These are phyloP conservation scores for Sarcophaga subvicina DNA, from an alignment of 2,888 invertebrate genomes.

Conservation along the genomic window DNA sequence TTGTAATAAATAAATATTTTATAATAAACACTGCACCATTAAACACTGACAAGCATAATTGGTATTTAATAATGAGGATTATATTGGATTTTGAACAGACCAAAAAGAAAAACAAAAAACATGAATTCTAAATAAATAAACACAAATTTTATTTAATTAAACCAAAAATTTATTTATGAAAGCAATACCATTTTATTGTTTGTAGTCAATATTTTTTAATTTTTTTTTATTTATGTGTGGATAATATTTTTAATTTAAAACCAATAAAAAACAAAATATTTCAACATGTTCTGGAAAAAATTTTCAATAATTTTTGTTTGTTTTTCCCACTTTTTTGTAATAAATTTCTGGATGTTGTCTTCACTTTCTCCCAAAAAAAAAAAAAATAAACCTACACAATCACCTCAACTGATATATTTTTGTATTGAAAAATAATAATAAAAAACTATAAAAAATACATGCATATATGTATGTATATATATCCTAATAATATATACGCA, in stretches of 20 bases:
- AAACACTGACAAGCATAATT: conserved; percentile 12
- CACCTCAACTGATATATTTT: conserved; percentile 26
- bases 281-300: not conserved
- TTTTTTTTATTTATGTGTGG: too few relatives aligned
- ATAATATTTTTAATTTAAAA: too few relatives aligned
- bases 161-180: too few relatives aligned
- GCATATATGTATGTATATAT: conserved; percentile 72
- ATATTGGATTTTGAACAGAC: too few relatives aligned
- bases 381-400: conserved; percentile 4
- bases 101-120: too few relatives aligned
- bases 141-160: too few relatives aligned
- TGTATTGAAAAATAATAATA: conserved; percentile 46
- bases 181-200: too few relatives aligned
- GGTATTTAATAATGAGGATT: not conserved
- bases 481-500: conserved; percentile 72
- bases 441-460: conserved; percentile 66
- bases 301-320: not conserved
- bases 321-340: conserved; percentile 1
- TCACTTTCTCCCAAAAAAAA: conserved; percentile 19
- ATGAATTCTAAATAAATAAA: too few relatives aligned
- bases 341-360: conserved; percentile 53
- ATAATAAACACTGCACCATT: not conserved
- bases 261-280: conserved; percentile 1
- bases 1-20: not conserved
- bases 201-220: too few relatives aligned